Percentiles rank a stretch among this genome's conserved stretches.
phyloP scores from a whole-genome alignment of 2,113 vertebrate species.

The Turnix velox region DNA sequence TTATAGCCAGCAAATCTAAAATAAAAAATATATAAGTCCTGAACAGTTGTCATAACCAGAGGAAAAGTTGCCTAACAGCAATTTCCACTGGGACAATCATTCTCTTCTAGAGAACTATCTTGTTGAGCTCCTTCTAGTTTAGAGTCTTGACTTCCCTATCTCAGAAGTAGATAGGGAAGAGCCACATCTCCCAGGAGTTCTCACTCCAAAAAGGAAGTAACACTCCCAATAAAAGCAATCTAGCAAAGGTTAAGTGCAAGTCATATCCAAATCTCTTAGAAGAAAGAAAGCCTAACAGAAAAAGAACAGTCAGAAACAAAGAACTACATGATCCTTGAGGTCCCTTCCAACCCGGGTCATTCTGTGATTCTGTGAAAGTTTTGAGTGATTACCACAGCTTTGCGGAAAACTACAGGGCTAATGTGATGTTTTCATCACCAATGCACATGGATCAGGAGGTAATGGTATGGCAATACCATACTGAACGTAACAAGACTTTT shows the following conservation, averaged over 20 bases:
- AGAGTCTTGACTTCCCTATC: too few species aligned
- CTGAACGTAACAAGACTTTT: neutral
- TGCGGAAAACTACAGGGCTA: neutral
- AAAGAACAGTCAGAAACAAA: neutral
- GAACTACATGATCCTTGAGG: too few species aligned
- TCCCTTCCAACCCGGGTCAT: too few species aligned
- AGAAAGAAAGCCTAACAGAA: neutral
- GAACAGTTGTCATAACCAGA: neutral
- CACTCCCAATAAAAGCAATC: neutral
- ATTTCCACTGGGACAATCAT: neutral
- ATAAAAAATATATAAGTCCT: neutral
- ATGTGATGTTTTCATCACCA: neutral
- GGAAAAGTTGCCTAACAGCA: neutral
- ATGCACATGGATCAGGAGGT: neutral
- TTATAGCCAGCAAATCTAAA: neutral
- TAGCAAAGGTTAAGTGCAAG: neutral
- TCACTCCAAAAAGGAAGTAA: constrained; percentile 11
- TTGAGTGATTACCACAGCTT: neutral
- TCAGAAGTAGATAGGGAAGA: constrained; percentile 8
- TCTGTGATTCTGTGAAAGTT: too few species aligned
- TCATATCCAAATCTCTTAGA: neutral
- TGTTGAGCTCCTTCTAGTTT: constrained; percentile 9
- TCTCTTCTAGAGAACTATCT: constrained; percentile 2
- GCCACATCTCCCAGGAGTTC: neutral
- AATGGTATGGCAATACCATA: neutral